Evolutionary conservation across 92 coral and sea anemone genomes (phyloP).

Genomic region (Umimayanthus kanabou): DNA sequence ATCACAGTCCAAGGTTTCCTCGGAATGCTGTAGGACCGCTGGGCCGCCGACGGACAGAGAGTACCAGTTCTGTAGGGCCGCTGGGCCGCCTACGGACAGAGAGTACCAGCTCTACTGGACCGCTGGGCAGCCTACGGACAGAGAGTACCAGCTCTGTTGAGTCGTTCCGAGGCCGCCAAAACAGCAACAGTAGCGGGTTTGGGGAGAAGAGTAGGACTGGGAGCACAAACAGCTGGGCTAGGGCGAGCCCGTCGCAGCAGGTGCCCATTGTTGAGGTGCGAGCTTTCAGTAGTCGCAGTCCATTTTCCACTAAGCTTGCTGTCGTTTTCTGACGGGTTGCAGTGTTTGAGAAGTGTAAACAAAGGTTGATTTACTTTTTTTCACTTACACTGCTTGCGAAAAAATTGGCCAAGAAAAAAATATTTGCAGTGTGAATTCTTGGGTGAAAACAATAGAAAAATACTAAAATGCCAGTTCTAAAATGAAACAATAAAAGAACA

Average conservation of each 20-base stretch:
- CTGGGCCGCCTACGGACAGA: constrained; percentile 49
- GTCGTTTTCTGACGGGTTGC: too few species aligned
- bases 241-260: constrained; percentile 27
- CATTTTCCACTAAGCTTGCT: background rate
- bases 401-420: too few species aligned
- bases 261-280: constrained; percentile 72
- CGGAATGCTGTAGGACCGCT: constrained; percentile 73
- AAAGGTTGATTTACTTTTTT: too few species aligned
- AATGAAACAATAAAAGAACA: too few species aligned
- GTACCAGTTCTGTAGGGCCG: constrained; percentile 60
- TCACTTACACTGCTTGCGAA: too few species aligned
- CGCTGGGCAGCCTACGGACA: constrained; percentile 51
- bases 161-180: constrained; percentile 29
- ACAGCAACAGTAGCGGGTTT: constrained; percentile 22
- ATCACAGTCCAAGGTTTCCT: constrained; percentile 64
- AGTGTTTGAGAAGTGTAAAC: too few species aligned
- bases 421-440: too few species aligned
- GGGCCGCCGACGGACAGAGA: constrained; percentile 48
- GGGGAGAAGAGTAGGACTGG: constrained; percentile 20
- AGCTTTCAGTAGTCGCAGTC: background rate
- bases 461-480: too few species aligned
- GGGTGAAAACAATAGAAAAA: too few species aligned
- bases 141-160: constrained; percentile 49
- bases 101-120: constrained; percentile 56
- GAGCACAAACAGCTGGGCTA: background rate